Evolutionary conservation across 2,113 vertebrate species (phyloP).

Genomic region (Marcusenius ussheri): DNA sequence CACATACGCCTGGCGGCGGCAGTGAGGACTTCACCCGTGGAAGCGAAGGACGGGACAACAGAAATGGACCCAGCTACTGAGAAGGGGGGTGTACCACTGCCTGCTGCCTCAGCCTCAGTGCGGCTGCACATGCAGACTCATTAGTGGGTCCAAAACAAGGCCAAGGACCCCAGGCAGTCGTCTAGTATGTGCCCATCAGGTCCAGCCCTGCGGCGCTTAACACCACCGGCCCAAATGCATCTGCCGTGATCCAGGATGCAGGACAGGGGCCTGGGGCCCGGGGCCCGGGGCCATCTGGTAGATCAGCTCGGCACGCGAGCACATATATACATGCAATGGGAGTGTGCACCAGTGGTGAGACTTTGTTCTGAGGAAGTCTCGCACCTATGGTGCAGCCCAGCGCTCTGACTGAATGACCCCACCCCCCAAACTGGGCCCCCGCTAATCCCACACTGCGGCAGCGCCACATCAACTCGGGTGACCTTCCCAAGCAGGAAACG

Average conservation of each 20-base stretch:
- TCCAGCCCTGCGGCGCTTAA: not conserved
- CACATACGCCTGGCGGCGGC: not conserved
- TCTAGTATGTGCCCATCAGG: not conserved
- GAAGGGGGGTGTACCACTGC: not conserved
- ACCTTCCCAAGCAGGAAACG: not conserved
- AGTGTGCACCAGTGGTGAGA: not conserved
- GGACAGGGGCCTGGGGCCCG: not conserved
- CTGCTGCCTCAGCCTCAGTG: not conserved
- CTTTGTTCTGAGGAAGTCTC: not conserved
- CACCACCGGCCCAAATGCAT: conserved; percentile 31
- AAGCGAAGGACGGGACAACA: not conserved
- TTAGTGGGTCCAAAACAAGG: not conserved
- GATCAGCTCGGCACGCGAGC: not conserved
- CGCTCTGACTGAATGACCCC: not conserved
- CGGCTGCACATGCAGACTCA: not conserved
- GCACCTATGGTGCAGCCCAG: conserved; percentile 7
- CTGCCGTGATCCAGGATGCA: conserved; percentile 25
- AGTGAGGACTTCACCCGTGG: not conserved
- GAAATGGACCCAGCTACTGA: not conserved
- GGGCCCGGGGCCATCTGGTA: conserved; percentile 35
- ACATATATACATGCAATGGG: not conserved
- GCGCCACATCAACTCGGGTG: not conserved
- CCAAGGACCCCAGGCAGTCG: not conserved
- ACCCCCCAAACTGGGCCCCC: not conserved
- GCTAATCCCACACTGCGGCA: not conserved